Percentiles rank a stretch among this genome's conserved stretches.
These are phyloP conservation scores for Teleogryllus occipitalis DNA, from an alignment of 1,140 invertebrate species.

Conservation along the genomic window DNA sequence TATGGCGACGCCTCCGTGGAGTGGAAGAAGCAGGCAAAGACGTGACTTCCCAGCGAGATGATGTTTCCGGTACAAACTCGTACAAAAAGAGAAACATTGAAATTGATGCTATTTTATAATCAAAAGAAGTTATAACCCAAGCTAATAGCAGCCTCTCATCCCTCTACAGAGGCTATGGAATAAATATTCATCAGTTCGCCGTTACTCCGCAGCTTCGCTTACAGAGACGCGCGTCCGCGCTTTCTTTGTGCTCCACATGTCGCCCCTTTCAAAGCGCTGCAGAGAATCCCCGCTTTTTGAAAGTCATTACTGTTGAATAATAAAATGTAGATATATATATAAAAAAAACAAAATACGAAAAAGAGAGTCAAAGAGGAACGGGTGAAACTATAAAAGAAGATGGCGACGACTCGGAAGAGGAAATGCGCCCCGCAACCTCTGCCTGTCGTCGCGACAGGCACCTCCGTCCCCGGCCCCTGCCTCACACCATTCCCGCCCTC, in stretches of 20 bases:
- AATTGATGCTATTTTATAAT: conserved; percentile 2
- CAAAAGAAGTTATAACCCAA: conserved; percentile 1
- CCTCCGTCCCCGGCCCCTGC: neutral
- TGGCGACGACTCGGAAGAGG: neutral
- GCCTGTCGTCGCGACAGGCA: neutral
- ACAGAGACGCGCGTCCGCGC: neutral
- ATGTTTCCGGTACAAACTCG: neutral
- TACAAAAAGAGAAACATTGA: conserved; percentile 5
- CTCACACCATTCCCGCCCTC: neutral
- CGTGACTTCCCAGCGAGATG: neutral
- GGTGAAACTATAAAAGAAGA: conserved; percentile 5
- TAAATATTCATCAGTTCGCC: neutral
- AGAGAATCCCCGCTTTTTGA: neutral
- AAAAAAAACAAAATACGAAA: neutral
- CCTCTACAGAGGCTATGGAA: neutral
- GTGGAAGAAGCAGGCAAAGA: neutral
- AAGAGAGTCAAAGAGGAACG: neutral
- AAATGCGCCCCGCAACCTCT: neutral
- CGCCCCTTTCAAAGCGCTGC: neutral
- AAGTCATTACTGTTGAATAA: conserved; percentile 13
- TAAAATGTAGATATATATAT: conserved; percentile 10
- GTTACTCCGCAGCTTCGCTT: neutral
- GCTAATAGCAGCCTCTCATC: neutral
- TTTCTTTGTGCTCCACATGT: neutral
- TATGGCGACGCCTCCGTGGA: neutral